Base-by-base conservation (phyloP, 2,888 invertebrate genomes). In the Helobdella robusta region DNA sequence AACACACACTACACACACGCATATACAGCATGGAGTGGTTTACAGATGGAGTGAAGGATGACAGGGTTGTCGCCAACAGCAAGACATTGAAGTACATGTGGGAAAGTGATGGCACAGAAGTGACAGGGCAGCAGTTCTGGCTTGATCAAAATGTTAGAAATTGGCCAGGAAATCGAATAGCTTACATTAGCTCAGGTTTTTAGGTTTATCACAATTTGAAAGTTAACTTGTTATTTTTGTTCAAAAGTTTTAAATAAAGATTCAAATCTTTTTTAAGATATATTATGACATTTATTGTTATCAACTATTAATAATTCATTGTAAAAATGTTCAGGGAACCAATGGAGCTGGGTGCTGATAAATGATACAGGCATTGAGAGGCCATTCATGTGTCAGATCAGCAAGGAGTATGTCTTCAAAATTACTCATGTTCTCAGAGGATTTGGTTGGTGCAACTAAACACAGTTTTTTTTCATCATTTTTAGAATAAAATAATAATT, bases 11-110 rank as follows among this genome's bases (percentile, higher is more conserved):
- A n/a, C n/a, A 8, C 25, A 35, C 18, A 11, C 8, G 46, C n/a
- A n/a, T 20, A 5, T 58, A 11, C 60, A 72, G 89, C 76, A 84
- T 88, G 67, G 84, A 85, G 4, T 94, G 92, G 89, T 92, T 89
- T 76, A 85, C 89, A 30, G 89, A 90, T 58, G 87, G 88, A 0
- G 56, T 75, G 34, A 71, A 72, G 2, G 75, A 75, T 35, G 23
- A 20, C 2, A 40, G 40, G 25, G 32, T 32, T 6, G 30, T 50
- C 23, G 58, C 56, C 18, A 65, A 68, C 0, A 32, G 50, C 32
- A 58, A 28, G 35, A 23, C 15, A n/a, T 35, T 56, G 18, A 59
- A 60, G 46, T 70, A 65, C 61, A 52, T 67, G 56, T 80, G 80
- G 80, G 89, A 90, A 73, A 85, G 82, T 0, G 92, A 93, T 78